Evolutionary conservation across 2,888 invertebrate species (phyloP), one percentile per base, ranked within the genome.

Genomic region (Drosophila tanythrix): DNA sequence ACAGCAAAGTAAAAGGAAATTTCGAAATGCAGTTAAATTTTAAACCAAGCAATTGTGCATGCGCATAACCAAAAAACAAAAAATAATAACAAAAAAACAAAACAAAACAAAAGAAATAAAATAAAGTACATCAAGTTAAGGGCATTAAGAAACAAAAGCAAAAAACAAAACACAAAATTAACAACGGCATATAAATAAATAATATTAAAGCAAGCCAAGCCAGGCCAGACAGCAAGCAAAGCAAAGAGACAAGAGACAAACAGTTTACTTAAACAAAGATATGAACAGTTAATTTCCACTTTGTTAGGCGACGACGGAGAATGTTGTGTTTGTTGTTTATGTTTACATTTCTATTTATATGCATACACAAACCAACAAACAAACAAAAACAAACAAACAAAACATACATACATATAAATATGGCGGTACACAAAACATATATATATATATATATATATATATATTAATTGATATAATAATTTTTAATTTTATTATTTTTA

Each of bases 401-500:
- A 46, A 46, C 27, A 27, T 27, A 27, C 33, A 67, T 60, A 69
- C 58, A 82, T 57, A 62, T 61, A 70, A 57, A 76, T 75, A 79
- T 67, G 70, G 76, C 70, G 57, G 56, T 72, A 67, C 68, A 81
- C 78, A 75, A 76, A 76, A 21, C 1, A 21, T 18, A 71, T 52
- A 66, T 51, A 71, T 60, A 66, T 55, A 81, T 74, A 80, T 76
- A 21, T 18, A 71, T 52, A 66, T 51, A 71, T 60, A 66, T 55
- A 81, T 74, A 80, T 76, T 81, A 69, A 72, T 79, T 74, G 63
- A 80, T 81, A 81, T 78, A 62, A 76, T 87, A 74, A 85, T 81
- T 82, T 77, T 43, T 82, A 83, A 80, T 78, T 78, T 88, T 81
- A 82, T 88, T 88, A 80, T 85, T 85, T 79, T 88, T 88, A 85